A percentile compares a stretch with the other conserved stretches of the same genome.
These are phyloP conservation scores for Ephydatia muelleri DNA, from an alignment of 37 sponge, comb jelly and placozoan genomes.

Conservation along the genomic window DNA sequence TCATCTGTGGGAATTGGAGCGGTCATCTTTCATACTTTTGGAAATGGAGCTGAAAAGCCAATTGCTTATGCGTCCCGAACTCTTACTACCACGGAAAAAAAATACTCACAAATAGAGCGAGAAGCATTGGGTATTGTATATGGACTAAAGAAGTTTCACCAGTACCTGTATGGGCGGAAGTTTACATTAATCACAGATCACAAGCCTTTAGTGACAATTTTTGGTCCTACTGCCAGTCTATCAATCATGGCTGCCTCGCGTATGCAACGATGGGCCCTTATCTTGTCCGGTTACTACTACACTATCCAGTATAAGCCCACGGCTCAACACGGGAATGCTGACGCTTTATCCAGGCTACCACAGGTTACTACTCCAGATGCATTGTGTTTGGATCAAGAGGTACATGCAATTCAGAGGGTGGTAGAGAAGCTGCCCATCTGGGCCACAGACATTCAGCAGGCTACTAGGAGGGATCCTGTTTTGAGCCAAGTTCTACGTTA, in stretches of 20 bases:
- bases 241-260: constrained; percentile 41
- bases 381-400: background rate
- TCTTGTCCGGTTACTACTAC: constrained; percentile 41
- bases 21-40: constrained; percentile 43
- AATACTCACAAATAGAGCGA: constrained; percentile 62
- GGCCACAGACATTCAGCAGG: background rate
- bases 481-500: constrained; percentile 48
- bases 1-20: constrained; percentile 50
- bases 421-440: constrained; percentile 16
- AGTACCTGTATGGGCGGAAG: constrained; percentile 64
- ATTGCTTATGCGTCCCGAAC: constrained; percentile 67
- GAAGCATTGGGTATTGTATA: constrained; percentile 46
- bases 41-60: constrained; percentile 42
- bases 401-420: background rate
- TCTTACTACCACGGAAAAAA: constrained; percentile 34
- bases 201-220: constrained; percentile 42
- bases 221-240: constrained; percentile 34
- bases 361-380: background rate
- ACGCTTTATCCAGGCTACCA: constrained; percentile 46
- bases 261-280: constrained; percentile 57
- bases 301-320: constrained; percentile 38
- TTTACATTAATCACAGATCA: constrained; percentile 62
- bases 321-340: constrained; percentile 51
- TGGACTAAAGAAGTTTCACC: constrained; percentile 58
- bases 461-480: constrained; percentile 27